These are phyloP conservation scores for Arnoldichthys spilopterus DNA, from an alignment of 2,797 vertebrate genomes.

Conservation along the genomic window DNA sequence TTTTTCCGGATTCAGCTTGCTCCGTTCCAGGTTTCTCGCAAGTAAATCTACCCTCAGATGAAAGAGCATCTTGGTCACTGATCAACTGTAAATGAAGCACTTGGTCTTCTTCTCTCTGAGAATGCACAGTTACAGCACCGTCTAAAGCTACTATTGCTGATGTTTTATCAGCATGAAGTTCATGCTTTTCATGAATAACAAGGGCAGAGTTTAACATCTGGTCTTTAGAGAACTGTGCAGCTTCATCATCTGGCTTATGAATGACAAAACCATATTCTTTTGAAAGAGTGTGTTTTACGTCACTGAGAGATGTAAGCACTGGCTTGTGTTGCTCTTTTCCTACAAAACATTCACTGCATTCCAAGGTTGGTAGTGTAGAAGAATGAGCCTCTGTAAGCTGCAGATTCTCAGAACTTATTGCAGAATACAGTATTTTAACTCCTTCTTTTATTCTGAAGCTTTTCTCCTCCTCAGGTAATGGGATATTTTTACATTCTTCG, in stretches of 20 bases:
- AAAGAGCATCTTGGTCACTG: slow-evolving; percentile 69
- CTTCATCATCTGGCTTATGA: slow-evolving; percentile 64
- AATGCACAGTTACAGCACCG: slow-evolving; percentile 54
- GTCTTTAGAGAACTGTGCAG: slow-evolving; percentile 65
- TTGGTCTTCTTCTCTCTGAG: slow-evolving; percentile 65
- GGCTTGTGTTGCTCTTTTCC: slow-evolving; percentile 61
- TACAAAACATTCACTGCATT: slow-evolving; percentile 53
- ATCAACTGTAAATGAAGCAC: slow-evolving; percentile 74
- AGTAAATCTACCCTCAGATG: slow-evolving; percentile 71
- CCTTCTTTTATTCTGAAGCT: slow-evolving; percentile 74
- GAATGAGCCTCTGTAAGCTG: slow-evolving; percentile 68
- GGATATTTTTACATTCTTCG: slow-evolving; percentile 61
- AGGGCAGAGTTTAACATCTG: slow-evolving; percentile 65
- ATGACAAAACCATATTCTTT: slow-evolving; percentile 69
- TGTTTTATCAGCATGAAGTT: slow-evolving; percentile 68
- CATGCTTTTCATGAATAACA: slow-evolving; percentile 72
- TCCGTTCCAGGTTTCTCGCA: slow-evolving; percentile 63
- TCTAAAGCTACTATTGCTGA: slow-evolving; percentile 60
- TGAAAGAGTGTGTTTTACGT: slow-evolving; percentile 60
- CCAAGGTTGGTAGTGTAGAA: slow-evolving; percentile 60
- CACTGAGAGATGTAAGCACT: slow-evolving; percentile 66
- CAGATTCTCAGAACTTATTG: slow-evolving; percentile 67
- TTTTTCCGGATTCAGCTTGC: slow-evolving; percentile 64
- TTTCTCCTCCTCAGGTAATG: slow-evolving; percentile 66
- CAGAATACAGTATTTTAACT: slow-evolving; percentile 71